phyloP scores from a whole-genome alignment of 2,113 vertebrate genomes.

The Cygnus atratus region DNA sequence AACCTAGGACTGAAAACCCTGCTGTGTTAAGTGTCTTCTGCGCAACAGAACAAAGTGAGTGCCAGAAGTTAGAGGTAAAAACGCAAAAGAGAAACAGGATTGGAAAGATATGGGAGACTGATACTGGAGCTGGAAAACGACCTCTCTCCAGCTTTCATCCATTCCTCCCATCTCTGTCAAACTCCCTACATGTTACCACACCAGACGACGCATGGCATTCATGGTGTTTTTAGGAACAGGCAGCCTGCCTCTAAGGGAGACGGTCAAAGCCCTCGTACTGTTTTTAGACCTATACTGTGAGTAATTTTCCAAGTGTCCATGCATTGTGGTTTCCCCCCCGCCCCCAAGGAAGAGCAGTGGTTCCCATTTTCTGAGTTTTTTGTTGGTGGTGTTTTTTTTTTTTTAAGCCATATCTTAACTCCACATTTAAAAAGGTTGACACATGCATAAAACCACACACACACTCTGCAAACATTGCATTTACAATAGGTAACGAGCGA shows the following conservation, averaged over 20 bases:
- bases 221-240: neutral
- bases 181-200: neutral
- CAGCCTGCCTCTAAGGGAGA: neutral
- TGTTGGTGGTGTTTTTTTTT: neutral
- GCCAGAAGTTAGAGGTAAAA: conserved; percentile 22
- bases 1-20: neutral
- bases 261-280: fast-evolving
- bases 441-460: neutral
- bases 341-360: neutral
- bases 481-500: neutral
- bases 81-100: neutral
- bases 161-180: neutral
- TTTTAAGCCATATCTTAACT: neutral
- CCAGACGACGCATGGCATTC: fast-evolving
- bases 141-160: neutral
- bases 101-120: neutral
- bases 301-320: neutral
- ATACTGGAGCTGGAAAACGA: neutral
- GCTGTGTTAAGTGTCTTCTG: neutral
- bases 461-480: neutral
- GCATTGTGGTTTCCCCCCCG: too few species aligned
- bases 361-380: neutral
- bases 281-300: neutral
- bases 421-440: neutral
- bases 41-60: neutral